Conservation (phyloP, 2,797 vertebrate genomes). For the Telmatherina bonti region DNA sequence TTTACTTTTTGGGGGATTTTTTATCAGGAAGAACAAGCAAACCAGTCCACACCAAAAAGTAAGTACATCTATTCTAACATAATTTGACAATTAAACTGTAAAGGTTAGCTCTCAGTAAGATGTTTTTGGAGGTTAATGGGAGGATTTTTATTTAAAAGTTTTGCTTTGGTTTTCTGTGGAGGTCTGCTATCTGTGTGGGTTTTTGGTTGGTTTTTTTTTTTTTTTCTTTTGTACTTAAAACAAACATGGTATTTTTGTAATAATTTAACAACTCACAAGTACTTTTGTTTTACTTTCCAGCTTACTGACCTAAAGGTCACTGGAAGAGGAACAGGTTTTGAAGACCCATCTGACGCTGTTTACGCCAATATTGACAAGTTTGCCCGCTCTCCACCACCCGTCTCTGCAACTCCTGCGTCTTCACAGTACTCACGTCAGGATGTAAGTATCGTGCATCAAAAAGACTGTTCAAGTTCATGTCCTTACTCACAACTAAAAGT, state of each 20-base stretch:
- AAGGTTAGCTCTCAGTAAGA: not conserved
- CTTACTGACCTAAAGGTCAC: not conserved
- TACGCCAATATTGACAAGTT: slow-evolving; percentile 39
- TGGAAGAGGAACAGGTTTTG: not conserved
- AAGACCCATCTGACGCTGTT: slow-evolving; percentile 7
- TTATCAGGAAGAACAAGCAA: slow-evolving; percentile 47
- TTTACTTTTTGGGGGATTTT: not conserved
- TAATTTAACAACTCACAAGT: too few species aligned
- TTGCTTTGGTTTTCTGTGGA: too few species aligned
- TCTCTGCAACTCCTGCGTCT: not conserved
- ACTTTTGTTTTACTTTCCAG: slow-evolving; percentile 1
- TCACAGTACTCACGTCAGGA: not conserved
- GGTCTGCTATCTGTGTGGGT: too few species aligned
- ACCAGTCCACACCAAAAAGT: slow-evolving; percentile 30
- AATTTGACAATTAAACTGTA: not conserved
- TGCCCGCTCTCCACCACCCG: not conserved
- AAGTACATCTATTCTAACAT: slow-evolving; percentile 13
- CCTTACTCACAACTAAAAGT: not conserved
- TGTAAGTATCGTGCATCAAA: slow-evolving; percentile 21
- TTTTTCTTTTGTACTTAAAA: not conserved
- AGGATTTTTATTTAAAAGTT: too few species aligned
- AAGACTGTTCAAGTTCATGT: not conserved
- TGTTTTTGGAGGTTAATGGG: too few species aligned
- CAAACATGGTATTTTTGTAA: too few species aligned
- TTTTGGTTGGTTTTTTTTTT: too few species aligned